A percentile compares a stretch with the other conserved stretches of the same genome.
These are phyloP conservation scores for Nyctereutes procyonoides DNA, from an alignment of 2,113 vertebrate genomes.

Conservation along the genomic window DNA sequence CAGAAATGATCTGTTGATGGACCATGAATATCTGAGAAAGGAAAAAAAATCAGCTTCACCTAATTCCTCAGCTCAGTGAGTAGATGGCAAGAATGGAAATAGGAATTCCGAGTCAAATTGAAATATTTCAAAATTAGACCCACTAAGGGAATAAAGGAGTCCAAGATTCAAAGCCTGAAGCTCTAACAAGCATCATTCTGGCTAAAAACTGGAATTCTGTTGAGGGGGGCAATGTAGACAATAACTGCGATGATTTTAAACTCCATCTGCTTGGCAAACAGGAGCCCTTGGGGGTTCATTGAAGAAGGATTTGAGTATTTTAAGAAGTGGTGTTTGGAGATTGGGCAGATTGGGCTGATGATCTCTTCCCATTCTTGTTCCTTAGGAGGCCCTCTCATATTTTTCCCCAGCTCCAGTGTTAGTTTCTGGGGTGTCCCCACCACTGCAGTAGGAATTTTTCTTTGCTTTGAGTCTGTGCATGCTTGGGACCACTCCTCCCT, in stretches of 20 bases:
- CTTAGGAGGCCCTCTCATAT: neutral
- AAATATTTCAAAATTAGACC: conserved; percentile 19
- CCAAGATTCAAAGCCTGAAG: neutral
- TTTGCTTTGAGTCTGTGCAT: neutral
- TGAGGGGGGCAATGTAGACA: neutral
- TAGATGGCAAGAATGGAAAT: neutral
- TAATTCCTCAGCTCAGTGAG: neutral
- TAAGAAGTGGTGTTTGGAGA: neutral
- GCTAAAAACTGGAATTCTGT: conserved; percentile 25
- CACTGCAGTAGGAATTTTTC: neutral
- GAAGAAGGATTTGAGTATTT: neutral
- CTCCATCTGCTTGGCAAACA: neutral
- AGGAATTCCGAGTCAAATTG: neutral
- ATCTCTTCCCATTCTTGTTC: neutral
- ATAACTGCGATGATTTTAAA: neutral
- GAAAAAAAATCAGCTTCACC: neutral
- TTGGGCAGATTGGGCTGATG: neutral
- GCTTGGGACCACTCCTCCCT: neutral
- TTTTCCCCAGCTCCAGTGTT: neutral
- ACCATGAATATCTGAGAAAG: neutral
- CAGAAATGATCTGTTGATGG: conserved; percentile 13
- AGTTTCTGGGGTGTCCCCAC: neutral
- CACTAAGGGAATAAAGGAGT: neutral
- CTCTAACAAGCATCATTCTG: neutral
- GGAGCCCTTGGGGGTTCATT: neutral